Conservation (phyloP, 2,113 vertebrate genomes). For the Noturus placidus region DNA sequence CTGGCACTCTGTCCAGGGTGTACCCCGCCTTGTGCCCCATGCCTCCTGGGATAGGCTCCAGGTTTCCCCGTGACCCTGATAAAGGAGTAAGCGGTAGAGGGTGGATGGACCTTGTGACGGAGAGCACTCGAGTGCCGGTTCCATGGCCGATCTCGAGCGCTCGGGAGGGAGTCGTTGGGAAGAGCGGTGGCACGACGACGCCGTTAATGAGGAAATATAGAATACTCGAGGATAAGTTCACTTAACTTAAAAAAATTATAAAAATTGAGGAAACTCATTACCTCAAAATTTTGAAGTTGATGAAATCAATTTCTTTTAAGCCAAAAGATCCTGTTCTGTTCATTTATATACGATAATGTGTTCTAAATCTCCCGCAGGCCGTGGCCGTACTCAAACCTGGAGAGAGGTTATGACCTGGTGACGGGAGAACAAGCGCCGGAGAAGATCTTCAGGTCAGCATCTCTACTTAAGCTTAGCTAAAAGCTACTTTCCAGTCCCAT, state of each 20-base stretch:
- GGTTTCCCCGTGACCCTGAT: too few species aligned
- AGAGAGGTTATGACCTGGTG: slow-evolving; percentile 94
- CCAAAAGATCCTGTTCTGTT: too few species aligned
- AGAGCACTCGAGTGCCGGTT: background rate
- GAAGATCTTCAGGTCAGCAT: slow-evolving; percentile 93
- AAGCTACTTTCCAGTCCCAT: background rate
- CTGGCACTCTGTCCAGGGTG: too few species aligned
- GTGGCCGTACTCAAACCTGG: slow-evolving; percentile 95
- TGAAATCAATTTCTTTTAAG: too few species aligned
- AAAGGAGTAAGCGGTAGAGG: too few species aligned
- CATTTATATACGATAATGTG: too few species aligned
- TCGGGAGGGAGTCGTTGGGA: background rate
- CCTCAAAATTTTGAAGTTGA: too few species aligned
- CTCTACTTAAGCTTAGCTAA: slow-evolving; percentile 8
- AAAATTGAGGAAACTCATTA: too few species aligned
- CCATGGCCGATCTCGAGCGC: background rate
- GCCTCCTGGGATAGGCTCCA: too few species aligned
- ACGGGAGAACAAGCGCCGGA: slow-evolving; percentile 95
- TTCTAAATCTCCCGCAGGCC: slow-evolving; percentile 72
- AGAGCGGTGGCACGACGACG: background rate
- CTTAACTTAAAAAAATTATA: too few species aligned
- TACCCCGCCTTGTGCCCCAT: too few species aligned
- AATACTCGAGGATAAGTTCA: background rate
- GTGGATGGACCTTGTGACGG: background rate
- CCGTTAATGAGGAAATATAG: background rate